Percentiles rank a stretch among this genome's conserved stretches.
Evolutionary conservation across 2,797 vertebrate genomes (phyloP).

Genomic region (Melopsittacus undulatus): DNA sequence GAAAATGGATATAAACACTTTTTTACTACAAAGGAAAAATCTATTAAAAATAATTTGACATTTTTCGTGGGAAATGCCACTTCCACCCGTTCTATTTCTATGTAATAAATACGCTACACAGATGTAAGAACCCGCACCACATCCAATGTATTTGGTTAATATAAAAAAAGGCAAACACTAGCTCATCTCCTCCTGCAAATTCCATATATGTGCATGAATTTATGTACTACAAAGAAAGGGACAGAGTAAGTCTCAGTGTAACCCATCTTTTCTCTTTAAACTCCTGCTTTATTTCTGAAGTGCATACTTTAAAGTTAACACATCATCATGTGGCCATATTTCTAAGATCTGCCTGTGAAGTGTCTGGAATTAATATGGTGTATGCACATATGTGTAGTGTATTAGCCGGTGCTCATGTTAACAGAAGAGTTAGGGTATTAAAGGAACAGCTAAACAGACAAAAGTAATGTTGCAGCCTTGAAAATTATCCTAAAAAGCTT

Average conservation of each 20-base stretch:
- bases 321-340: neutral
- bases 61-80: neutral
- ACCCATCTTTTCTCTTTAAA: neutral
- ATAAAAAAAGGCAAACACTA: neutral
- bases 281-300: slow-evolving; percentile 2
- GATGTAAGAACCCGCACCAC: neutral
- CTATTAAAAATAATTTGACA: neutral
- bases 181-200: neutral
- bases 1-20: neutral
- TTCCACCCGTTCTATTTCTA: neutral
- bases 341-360: neutral
- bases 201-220: neutral
- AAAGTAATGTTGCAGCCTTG: neutral
- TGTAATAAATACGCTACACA: neutral
- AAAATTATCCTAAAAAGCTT: neutral
- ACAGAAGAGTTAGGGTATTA: neutral
- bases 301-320: neutral
- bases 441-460: neutral
- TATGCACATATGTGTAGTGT: neutral
- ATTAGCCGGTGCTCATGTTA: neutral
- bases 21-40: neutral
- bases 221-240: neutral
- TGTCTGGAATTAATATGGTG: neutral
- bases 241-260: neutral
- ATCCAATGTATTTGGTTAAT: neutral